Conservation (phyloP, 2,888 invertebrate genomes). For the Hydrotaea diabolus region DNA sequence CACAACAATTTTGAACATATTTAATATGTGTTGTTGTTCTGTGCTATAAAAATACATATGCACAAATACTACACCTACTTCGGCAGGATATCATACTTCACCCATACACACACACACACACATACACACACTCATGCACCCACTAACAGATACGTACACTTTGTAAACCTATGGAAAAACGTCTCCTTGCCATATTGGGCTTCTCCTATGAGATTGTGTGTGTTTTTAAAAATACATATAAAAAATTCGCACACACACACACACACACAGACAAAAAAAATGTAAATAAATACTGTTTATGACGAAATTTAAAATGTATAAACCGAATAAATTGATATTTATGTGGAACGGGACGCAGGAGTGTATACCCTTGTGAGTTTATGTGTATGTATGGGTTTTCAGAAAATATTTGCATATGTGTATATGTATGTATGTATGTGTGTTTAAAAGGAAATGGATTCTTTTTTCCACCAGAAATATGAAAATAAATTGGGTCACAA, state of each 20-base stretch:
- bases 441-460: neutral
- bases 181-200: too few relatives aligned
- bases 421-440: neutral
- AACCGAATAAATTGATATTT: constrained; percentile 33
- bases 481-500: constrained; percentile 3
- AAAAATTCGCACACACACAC: too few relatives aligned
- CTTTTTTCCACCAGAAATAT: neutral
- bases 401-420: neutral
- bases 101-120: neutral
- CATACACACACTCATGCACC: neutral
- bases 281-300: constrained; percentile 56
- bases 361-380: neutral
- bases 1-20: constrained; percentile 34
- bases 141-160: too few relatives aligned
- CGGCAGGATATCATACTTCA: neutral
- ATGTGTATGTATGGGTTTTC: neutral
- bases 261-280: too few relatives aligned
- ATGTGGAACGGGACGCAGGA: neutral
- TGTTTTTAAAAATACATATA: too few relatives aligned
- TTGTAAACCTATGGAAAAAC: too few relatives aligned
- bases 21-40: constrained; percentile 36
- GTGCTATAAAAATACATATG: constrained; percentile 24
- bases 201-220: too few relatives aligned
- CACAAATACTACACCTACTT: neutral
- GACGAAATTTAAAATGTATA: constrained; percentile 35